phyloP scores from a whole-genome alignment of 2,888 invertebrate genomes.

The Chymomyza procnemis region DNA sequence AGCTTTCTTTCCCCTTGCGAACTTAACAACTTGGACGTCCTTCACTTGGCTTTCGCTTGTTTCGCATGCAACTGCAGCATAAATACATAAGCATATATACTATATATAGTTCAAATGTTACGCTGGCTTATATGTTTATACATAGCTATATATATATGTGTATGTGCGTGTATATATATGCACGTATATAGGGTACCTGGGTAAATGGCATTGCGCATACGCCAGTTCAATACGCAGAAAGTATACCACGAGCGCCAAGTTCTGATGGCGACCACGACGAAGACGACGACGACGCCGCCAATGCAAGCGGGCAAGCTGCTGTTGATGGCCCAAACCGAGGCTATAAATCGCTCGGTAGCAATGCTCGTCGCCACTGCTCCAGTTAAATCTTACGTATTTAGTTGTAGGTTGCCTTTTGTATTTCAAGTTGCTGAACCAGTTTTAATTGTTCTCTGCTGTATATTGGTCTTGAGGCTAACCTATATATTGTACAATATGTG shows the following conservation, averaged over 20 bases:
- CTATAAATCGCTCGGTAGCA: background rate
- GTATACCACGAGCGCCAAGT: background rate
- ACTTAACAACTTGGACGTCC: background rate
- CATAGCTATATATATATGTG: background rate
- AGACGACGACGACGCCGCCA: too few relatives aligned
- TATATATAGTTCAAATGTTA: constrained; percentile 5
- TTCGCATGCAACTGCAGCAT: background rate
- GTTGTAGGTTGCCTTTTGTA: background rate
- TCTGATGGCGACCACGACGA: too few relatives aligned
- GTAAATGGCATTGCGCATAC: constrained; percentile 61
- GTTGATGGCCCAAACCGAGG: background rate
- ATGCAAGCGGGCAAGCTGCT: background rate
- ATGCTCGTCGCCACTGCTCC: constrained; percentile 26
- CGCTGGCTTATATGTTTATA: too few relatives aligned
- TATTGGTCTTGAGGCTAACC: background rate
- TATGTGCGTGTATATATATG: background rate
- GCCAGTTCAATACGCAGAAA: constrained; percentile 14
- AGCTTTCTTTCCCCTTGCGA: background rate
- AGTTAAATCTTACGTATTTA: constrained; percentile 22
- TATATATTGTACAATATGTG: background rate
- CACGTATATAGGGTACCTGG: constrained; percentile 3
- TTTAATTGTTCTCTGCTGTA: background rate
- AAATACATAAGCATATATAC: background rate
- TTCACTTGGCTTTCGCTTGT: background rate
- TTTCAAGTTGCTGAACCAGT: background rate